A percentile compares a stretch with the other conserved stretches of the same genome.
Conservation (phyloP, 2,888 invertebrate species). For the Limnephilus auricula region DNA sequence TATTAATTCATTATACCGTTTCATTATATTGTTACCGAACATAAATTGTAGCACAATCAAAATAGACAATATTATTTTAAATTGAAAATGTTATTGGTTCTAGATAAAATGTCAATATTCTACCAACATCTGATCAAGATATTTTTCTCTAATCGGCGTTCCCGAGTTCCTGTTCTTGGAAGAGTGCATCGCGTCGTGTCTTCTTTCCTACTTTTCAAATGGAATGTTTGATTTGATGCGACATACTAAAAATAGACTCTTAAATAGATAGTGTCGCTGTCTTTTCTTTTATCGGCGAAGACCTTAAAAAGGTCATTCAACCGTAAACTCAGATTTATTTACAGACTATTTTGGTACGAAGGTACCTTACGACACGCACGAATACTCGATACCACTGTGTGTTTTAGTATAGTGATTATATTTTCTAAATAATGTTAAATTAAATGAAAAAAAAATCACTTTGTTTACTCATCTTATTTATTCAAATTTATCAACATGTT, state of each 20-base stretch:
- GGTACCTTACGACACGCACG: neutral
- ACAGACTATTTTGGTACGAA: neutral
- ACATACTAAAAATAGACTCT: neutral
- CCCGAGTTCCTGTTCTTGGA: neutral
- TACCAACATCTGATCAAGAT: constrained; percentile 47
- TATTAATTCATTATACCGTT: neutral
- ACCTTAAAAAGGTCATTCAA: neutral
- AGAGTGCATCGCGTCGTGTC: neutral
- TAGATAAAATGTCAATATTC: constrained; percentile 54
- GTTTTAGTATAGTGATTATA: neutral
- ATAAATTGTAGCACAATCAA: constrained; percentile 3
- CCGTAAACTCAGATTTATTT: neutral
- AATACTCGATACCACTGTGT: neutral
- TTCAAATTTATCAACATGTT: too few relatives aligned
- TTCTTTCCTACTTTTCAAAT: neutral
- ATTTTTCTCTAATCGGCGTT: constrained; percentile 10
- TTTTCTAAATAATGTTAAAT: too few relatives aligned
- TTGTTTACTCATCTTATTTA: too few relatives aligned
- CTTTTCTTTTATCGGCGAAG: neutral
- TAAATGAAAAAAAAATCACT: too few relatives aligned
- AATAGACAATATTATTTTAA: constrained; percentile 23
- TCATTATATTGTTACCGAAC: neutral
- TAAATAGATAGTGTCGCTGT: neutral
- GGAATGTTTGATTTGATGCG: neutral
- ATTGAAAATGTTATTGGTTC: constrained; percentile 50